Conservation (phyloP, 2,888 invertebrate genomes). For the Poecilobothrus nobilitatus region DNA sequence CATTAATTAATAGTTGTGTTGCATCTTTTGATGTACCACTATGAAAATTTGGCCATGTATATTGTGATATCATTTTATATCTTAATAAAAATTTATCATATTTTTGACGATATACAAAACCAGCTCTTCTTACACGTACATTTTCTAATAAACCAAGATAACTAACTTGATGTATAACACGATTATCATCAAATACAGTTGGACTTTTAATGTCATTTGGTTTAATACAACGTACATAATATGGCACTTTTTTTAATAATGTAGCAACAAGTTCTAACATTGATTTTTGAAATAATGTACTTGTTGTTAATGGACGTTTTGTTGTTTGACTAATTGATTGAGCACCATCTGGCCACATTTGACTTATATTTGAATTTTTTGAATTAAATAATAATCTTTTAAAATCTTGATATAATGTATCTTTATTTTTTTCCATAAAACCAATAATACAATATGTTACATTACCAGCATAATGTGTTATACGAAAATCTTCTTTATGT, state of each 20-base stretch:
- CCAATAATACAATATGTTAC: slow-evolving; percentile 84
- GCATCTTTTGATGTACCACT: slow-evolving; percentile 71
- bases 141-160: slow-evolving; percentile 93
- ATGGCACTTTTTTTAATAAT: slow-evolving; percentile 84
- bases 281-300: slow-evolving; percentile 87
- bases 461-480: slow-evolving; percentile 94
- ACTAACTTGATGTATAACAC: slow-evolving; percentile 47
- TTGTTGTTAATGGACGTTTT: slow-evolving; percentile 89
- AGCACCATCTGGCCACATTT: slow-evolving; percentile 97
- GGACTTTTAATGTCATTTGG: slow-evolving; percentile 93
- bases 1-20: slow-evolving; percentile 72
- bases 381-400: slow-evolving; percentile 86
- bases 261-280: slow-evolving; percentile 86
- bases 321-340: slow-evolving; percentile 85
- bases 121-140: slow-evolving; percentile 89
- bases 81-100: slow-evolving; percentile 89
- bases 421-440: slow-evolving; percentile 96
- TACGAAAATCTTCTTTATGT: slow-evolving; percentile 70
- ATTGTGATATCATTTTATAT: slow-evolving; percentile 93
- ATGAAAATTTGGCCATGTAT: slow-evolving; percentile 95
- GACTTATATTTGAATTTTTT: slow-evolving; percentile 61
- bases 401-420: slow-evolving; percentile 93
- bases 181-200: slow-evolving; percentile 72
- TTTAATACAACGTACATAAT: slow-evolving; percentile 95
- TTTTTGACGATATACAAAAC: slow-evolving; percentile 91